Base-by-base conservation (phyloP, 2,797 vertebrate species). In the Falco biarmicus region DNA sequence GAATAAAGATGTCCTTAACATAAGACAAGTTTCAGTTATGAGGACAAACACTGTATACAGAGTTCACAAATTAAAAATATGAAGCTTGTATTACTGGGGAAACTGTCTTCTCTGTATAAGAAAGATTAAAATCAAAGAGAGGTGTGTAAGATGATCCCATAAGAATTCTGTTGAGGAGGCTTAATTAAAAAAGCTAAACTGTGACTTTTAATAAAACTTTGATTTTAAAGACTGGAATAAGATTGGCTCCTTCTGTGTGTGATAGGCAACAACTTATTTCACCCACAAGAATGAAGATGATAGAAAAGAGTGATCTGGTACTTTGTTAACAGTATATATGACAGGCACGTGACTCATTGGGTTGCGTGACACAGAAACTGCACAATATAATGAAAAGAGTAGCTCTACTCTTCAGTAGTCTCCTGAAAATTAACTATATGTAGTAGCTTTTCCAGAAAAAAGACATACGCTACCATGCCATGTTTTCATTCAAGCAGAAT, bases 1-100 rank as follows among this genome's bases (percentile, higher is more conserved):
- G 70, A 87, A 95, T 84, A 95, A 91, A 87, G 68, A 32, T 60
- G 51, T 60, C 24, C 29, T 92, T 92, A 89, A 79, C 50, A 45
- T 77, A 56, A 77, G 45, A 63, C n/a, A 76, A 76, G 17, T 74
- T 90, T 90, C 56, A 61, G 37, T 84, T 89, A 64, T 37, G 60
- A 90, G 60, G 17, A 64, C 32, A 87, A 93, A 89, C 20, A 28
- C 28, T 76, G 80, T 31, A 64, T 47, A 39, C 16, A 59, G 78
- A 82, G 21, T 22, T 80, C 39, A 50, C n/a, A 92, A 80, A 74
- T 73, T 53, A 91, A 89, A 94, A 92, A 77, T 60, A 54, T 24
- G 32, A 89, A 74, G 37, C 63, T 74, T 47, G 13, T 80, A 39
- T 93, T 77, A 92, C 66, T 57, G 43, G 18, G 29, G 39, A 76